A percentile compares a stretch with the other conserved stretches of the same genome.
phyloP scores from a whole-genome alignment of 2,888 invertebrate genomes.

The Drosophila imparisetae region DNA sequence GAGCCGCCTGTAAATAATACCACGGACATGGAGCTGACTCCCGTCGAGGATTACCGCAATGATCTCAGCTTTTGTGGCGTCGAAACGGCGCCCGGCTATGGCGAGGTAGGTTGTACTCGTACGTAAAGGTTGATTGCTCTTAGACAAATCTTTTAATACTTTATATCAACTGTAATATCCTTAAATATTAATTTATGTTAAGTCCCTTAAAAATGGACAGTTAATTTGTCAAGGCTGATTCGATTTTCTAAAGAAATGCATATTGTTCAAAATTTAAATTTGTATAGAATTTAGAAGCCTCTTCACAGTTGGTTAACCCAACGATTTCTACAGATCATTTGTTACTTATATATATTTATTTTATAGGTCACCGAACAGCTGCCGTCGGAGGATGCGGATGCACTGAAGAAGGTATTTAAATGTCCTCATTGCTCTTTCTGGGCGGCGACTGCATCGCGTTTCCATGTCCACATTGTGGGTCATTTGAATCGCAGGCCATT shows the following conservation, averaged over 20 bases:
- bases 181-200: background rate
- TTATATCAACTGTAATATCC: too few relatives aligned
- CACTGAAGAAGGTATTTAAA: conserved; percentile 92
- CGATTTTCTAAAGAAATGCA: background rate
- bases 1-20: conserved; percentile 32
- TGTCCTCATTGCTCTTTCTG: conserved; percentile 96
- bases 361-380: conserved; percentile 86
- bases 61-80: conserved; percentile 85
- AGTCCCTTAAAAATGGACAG: background rate
- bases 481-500: conserved; percentile 97
- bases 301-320: background rate
- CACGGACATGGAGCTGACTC: conserved; percentile 39
- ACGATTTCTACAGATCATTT: background rate
- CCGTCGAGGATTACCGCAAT: conserved; percentile 62
- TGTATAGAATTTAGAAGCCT: background rate
- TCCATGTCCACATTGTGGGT: conserved; percentile 96
- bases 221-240: too few relatives aligned
- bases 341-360: background rate
- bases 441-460: conserved; percentile 96
- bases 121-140: background rate
- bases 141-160: background rate
- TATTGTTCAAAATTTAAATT: background rate
- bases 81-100: conserved; percentile 86
- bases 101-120: conserved; percentile 81
- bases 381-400: conserved; percentile 87